Conservation (phyloP, 2,888 invertebrate genomes). For the Agrochola lychnidis region DNA sequence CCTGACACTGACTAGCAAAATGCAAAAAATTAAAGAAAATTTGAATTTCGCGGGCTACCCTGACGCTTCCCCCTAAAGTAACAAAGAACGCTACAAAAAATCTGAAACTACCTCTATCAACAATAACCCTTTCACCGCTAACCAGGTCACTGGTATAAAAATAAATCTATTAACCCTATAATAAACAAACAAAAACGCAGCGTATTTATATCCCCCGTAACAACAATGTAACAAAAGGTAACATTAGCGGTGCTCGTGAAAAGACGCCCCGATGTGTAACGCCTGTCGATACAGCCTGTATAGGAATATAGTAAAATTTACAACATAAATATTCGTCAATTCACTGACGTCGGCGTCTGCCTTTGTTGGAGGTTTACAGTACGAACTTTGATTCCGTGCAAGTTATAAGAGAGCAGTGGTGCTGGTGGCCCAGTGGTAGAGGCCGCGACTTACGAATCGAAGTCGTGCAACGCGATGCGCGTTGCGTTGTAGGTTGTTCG, state of each 20-base stretch:
- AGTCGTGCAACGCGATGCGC: too few relatives aligned
- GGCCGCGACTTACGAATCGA: neutral
- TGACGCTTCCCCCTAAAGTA: too few relatives aligned
- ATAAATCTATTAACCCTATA: constrained; percentile 30
- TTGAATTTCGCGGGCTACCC: too few relatives aligned
- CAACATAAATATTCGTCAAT: constrained; percentile 86
- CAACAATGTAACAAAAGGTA: constrained; percentile 53
- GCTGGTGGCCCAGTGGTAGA: neutral
- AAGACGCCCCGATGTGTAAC: constrained; percentile 61
- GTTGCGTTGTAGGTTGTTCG: too few relatives aligned
- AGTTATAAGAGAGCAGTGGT: constrained; percentile 44
- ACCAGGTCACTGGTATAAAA: constrained; percentile 38
- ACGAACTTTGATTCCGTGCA: constrained; percentile 68
- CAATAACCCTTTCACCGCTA: constrained; percentile 29
- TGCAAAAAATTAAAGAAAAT: too few relatives aligned
- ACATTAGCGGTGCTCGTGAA: constrained; percentile 61
- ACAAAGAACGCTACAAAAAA: constrained; percentile 17
- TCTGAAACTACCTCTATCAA: constrained; percentile 6
- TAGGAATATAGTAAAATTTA: constrained; percentile 77
- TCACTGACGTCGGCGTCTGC: constrained; percentile 78
- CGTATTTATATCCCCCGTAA: constrained; percentile 43
- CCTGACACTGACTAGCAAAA: too few relatives aligned
- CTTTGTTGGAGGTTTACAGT: constrained; percentile 77
- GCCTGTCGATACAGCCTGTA: constrained; percentile 62
- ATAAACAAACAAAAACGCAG: constrained; percentile 56